Percentiles rank a stretch among this genome's conserved stretches.
phyloP scores from a whole-genome alignment of 1,140 invertebrate species.

The Ceratitis capitata region DNA sequence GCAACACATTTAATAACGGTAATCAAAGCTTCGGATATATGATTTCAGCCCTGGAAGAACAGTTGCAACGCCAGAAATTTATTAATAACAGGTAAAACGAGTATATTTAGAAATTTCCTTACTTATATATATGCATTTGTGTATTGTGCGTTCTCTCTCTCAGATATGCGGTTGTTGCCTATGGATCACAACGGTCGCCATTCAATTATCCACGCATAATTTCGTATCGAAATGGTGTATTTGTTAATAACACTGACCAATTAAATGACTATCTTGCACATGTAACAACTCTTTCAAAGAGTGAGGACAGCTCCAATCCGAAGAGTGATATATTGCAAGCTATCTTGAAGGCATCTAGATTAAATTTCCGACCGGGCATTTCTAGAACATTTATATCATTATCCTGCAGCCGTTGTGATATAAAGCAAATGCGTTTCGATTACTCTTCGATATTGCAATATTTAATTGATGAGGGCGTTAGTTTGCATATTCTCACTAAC shows the following conservation, averaged over 20 bases:
- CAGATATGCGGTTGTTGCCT: slow-evolving; percentile 82
- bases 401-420: slow-evolving; percentile 80
- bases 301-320: slow-evolving; percentile 67
- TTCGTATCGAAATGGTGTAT: slow-evolving; percentile 74
- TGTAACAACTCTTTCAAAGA: slow-evolving; percentile 57
- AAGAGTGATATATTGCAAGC: slow-evolving; percentile 79
- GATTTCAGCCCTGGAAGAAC: slow-evolving; percentile 73
- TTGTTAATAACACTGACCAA: slow-evolving; percentile 69
- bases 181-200: slow-evolving; percentile 76
- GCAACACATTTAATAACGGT: slow-evolving; percentile 75
- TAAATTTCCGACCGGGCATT: slow-evolving; percentile 85
- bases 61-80: slow-evolving; percentile 72
- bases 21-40: slow-evolving; percentile 76
- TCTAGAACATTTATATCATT: slow-evolving; percentile 85
- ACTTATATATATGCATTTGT: background rate
- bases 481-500: slow-evolving; percentile 84
- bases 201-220: slow-evolving; percentile 76
- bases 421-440: slow-evolving; percentile 77
- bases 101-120: background rate
- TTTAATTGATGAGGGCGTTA: slow-evolving; percentile 81
- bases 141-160: slow-evolving; percentile 32
- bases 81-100: slow-evolving; percentile 72
- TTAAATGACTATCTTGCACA: slow-evolving; percentile 56
- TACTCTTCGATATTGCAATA: slow-evolving; percentile 81
- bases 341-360: slow-evolving; percentile 76